These are phyloP conservation scores for Amphibalanus amphitrite DNA, from an alignment of 1,140 invertebrate genomes.

Conservation along the genomic window DNA sequence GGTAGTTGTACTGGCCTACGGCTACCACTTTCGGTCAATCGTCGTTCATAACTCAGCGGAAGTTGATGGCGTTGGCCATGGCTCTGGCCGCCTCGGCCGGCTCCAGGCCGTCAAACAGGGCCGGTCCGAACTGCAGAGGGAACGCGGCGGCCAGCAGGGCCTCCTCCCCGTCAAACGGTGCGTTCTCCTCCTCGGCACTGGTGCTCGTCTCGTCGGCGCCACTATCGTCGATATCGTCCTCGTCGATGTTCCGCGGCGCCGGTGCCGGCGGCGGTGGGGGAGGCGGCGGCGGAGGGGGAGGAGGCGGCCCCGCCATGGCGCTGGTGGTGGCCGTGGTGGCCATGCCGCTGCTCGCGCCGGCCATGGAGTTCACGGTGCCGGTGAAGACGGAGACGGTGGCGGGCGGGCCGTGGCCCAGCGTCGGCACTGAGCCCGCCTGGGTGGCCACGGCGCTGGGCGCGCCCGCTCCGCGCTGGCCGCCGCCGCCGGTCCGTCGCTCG, in stretches of 20 bases:
- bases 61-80: not conserved
- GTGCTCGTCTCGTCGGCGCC: not conserved
- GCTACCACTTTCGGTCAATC: too few species aligned
- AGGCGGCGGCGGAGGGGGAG: too few species aligned
- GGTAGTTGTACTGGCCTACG: too few species aligned
- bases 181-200: not conserved
- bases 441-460: too few species aligned
- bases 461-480: too few species aligned
- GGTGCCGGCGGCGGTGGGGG: too few species aligned
- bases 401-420: too few species aligned
- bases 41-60: not conserved
- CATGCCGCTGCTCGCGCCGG: not conserved
- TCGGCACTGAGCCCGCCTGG: too few species aligned
- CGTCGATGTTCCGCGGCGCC: not conserved
- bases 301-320: too few species aligned
- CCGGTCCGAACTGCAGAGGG: not conserved
- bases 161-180: not conserved
- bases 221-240: not conserved
- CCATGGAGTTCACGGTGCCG: too few species aligned
- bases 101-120: not conserved
- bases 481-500: too few species aligned
- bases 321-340: not conserved
- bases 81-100: not conserved
- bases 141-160: not conserved
- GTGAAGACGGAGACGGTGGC: too few species aligned